A percentile compares a stretch with the other conserved stretches of the same genome.
Conservation (phyloP, 64 coral and sea anemone genomes). For the Dendronephthya gigantea region DNA sequence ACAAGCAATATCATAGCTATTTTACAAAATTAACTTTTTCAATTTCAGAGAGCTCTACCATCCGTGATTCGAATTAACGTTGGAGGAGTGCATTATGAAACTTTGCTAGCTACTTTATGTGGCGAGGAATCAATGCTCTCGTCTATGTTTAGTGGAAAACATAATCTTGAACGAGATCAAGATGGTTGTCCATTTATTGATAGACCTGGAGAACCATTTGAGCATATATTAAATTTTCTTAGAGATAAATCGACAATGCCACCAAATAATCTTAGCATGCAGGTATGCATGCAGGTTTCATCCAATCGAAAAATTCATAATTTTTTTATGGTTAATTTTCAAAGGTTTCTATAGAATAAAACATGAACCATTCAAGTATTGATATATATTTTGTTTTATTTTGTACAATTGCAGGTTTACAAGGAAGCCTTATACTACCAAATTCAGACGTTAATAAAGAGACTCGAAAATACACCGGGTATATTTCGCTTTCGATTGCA, state of each 20-base stretch:
- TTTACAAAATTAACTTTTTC: no score
- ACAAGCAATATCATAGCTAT: no score
- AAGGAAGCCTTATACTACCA: not conserved
- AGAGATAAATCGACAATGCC: not conserved
- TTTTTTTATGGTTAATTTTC: not conserved
- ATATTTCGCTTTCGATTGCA: not conserved
- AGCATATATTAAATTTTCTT: not conserved
- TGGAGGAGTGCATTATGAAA: not conserved
- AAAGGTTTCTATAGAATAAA: not conserved
- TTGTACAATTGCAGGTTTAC: slow-evolving; percentile 6
- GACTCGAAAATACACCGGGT: not conserved
- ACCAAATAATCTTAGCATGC: not conserved
- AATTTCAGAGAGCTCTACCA: not conserved
- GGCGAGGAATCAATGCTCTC: not conserved
- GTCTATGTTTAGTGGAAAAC: not conserved
- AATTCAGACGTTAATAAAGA: not conserved
- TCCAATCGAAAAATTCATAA: no score
- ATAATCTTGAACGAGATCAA: not conserved
- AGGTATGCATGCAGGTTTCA: not conserved
- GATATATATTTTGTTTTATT: not conserved
- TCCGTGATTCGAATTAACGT: not conserved
- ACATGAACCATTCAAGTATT: not conserved
- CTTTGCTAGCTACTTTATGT: not conserved
- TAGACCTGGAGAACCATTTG: not conserved
- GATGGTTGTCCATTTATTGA: slow-evolving; percentile 13